Evolutionary conservation across 1,140 invertebrate genomes (phyloP), one percentile per base, ranked within the genome.

Genomic region (Lysiphlebus fabarum): DNA sequence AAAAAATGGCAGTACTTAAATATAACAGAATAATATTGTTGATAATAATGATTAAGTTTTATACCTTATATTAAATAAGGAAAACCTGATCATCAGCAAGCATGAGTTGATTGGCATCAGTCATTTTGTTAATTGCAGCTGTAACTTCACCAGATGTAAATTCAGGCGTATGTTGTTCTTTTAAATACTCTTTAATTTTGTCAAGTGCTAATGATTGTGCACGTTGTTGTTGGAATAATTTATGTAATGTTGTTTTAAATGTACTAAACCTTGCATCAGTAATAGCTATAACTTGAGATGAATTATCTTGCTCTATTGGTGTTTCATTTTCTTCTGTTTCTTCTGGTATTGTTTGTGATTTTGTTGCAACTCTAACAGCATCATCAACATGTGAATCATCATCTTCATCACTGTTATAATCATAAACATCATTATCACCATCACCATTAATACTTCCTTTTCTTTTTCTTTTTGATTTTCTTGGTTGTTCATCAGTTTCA

Each of bases 101-200:
- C 92, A 97, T 95, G 26, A 98, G 84, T 75, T 95, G 90, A 80
- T 96, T 96, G 49, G 89, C 91, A 43, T 91, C 87, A 14, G 88
- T 89, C 93, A 98, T 95, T 57, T 82, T 83, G 10, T 87, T 78
- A 9, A 98, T 80, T 2, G 93, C 93, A 0, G 87, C 85, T 43
- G 82, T 76, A 6, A 96, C 83, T 82, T 98, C 94, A 11, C 78
- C 84, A 10, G 82, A 67, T 4, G 81, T 80, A 73, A 93, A 96
- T 5, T 83, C 73, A n/a, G 77, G 66, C 2, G 72, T 67, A 62
- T 84, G 82, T 61, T 87, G 79, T 34, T 82, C 76, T 70, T 86
- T 87, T 7, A 92, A 70, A 66, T 82, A 82, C 7, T 83, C 76
- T 1, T 79, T 77, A 9, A 93, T 80, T 47, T 82, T 82, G 0